Evolutionary conservation across 2,888 invertebrate genomes (phyloP).

Genomic region (Andrena marginata): DNA sequence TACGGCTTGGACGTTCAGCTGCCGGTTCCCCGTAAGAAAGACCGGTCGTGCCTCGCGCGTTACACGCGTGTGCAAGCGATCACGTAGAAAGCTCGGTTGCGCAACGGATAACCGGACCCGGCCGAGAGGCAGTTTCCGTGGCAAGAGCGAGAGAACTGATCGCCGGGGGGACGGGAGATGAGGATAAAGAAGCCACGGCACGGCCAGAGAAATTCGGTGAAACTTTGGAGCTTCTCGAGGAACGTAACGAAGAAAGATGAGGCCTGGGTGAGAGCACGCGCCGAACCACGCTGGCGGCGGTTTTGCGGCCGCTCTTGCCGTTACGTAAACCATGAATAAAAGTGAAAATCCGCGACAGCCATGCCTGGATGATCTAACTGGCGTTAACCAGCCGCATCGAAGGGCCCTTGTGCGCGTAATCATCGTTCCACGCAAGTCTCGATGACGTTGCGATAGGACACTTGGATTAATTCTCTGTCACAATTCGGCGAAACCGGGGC

Average conservation of each 20-base stretch:
- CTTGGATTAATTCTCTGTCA: not conserved
- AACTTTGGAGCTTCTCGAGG: slow-evolving; percentile 49
- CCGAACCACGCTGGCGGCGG: not conserved
- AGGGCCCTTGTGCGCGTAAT: not conserved
- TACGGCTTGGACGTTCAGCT: slow-evolving; percentile 39
- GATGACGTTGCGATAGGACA: not conserved
- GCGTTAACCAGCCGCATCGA: not conserved
- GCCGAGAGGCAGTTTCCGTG: slow-evolving; percentile 53
- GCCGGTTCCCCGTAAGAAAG: slow-evolving; percentile 38
- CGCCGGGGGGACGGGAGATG: not conserved
- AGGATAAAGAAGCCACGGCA: not conserved
- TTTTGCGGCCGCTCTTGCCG: not conserved
- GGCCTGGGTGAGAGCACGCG: not conserved
- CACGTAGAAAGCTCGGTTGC: slow-evolving; percentile 73
- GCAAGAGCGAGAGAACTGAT: slow-evolving; percentile 6
- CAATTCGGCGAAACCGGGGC: not conserved
- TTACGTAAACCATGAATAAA: slow-evolving; percentile 54
- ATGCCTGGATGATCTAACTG: slow-evolving; percentile 18
- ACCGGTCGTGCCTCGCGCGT: slow-evolving; percentile 55
- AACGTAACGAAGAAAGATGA: not conserved
- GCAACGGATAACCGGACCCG: slow-evolving; percentile 71
- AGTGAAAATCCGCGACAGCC: slow-evolving; percentile 43
- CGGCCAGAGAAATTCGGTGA: slow-evolving; percentile 60
- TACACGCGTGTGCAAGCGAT: slow-evolving; percentile 31
- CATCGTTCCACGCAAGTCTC: not conserved